Evolutionary conservation across 2,797 vertebrate genomes (phyloP).

Genomic region (Percopsis omiscomaycus): DNA sequence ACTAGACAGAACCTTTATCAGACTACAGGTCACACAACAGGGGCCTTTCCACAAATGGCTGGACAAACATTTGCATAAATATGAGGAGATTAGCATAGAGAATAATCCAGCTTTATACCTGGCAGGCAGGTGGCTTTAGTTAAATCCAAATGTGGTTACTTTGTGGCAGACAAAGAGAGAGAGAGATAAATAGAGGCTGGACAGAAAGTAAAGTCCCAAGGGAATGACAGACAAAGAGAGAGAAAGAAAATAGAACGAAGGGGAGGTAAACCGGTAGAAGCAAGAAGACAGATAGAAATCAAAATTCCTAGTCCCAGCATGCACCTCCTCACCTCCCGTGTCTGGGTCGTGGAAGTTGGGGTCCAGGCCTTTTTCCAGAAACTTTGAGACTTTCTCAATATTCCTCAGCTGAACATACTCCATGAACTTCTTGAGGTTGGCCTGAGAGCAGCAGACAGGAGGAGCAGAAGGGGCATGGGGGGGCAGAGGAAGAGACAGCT

Average conservation of each 20-base stretch:
- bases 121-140: constrained; percentile 53
- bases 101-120: constrained; percentile 63
- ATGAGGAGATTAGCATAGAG: constrained; percentile 68
- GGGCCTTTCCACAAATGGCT: constrained; percentile 61
- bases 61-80: constrained; percentile 74
- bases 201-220: not conserved
- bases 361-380: constrained; percentile 96
- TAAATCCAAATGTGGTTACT: constrained; percentile 56
- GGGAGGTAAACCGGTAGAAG: not conserved
- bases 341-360: constrained; percentile 98
- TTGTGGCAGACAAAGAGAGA: constrained; percentile 21
- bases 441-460: constrained; percentile 75
- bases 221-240: constrained; percentile 8
- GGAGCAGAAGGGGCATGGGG: constrained; percentile 4
- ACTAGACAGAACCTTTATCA: constrained; percentile 32
- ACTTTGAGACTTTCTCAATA: constrained; percentile 87
- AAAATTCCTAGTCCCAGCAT: not conserved
- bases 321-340: constrained; percentile 83
- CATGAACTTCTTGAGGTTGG: constrained; percentile 98
- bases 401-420: constrained; percentile 89
- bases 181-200: not conserved
- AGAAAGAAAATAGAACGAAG: constrained; percentile 18
- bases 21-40: constrained; percentile 67
- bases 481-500: constrained; percentile 43
- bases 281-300: constrained; percentile 11